A percentile compares a stretch with the other conserved stretches of the same genome.
Evolutionary conservation across 2,888 invertebrate species (phyloP).

Genomic region (Thysanoteuthis rhombus): DNA sequence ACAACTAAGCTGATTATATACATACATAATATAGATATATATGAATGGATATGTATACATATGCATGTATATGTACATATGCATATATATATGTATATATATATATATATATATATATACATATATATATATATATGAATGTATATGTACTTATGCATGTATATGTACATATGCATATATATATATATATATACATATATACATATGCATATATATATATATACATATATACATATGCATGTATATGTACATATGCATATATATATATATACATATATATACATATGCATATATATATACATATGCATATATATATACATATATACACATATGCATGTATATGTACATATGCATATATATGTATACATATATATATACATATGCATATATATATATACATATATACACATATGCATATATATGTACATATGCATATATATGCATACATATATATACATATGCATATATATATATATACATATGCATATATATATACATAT

Average conservation of each 20-base stretch:
- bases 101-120: neutral
- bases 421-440: too few species aligned
- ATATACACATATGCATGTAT: neutral
- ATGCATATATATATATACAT: too few species aligned
- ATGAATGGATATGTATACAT: neutral
- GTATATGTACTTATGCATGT: neutral
- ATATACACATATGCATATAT: too few species aligned
- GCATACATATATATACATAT: too few species aligned
- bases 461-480: too few species aligned
- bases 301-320: neutral
- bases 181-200: neutral
- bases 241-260: neutral
- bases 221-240: neutral
- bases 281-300: neutral
- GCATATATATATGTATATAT: neutral
- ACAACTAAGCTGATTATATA: too few species aligned
- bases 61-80: neutral
- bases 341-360: neutral
- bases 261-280: neutral
- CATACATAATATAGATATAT: too few species aligned
- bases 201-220: neutral
- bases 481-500: too few species aligned
- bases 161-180: neutral
- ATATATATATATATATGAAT: neutral
- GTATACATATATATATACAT: neutral